Evolutionary conservation across 2,113 vertebrate genomes (phyloP), one percentile per base, ranked within the genome.

Genomic region (Cottus gobio): DNA sequence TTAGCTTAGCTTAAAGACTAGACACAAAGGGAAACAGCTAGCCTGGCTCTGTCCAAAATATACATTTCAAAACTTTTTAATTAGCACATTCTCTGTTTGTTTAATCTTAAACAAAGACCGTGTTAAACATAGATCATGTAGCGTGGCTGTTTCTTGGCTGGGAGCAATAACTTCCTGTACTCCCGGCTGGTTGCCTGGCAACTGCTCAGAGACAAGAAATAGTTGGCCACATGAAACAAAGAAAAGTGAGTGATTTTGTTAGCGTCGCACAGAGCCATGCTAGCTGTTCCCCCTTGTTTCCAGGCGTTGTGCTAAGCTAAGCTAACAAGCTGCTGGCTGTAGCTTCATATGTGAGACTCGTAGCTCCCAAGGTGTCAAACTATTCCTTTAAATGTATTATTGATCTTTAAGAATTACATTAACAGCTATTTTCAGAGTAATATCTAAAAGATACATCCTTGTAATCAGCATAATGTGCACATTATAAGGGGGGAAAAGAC

Each of bases 161-260:
- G 68, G 28, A 50, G 57, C 57, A 70, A 12, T 44, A n/a, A 75
- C 50, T 69, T 73, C 36, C 48, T 70, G 58, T 4, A 26, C 18
- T 22, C 28, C 63, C 31, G 1, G 3, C 15, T 61, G 58, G 81
- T 87, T 84, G 73, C 69, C 58, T 69, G 20, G 81, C 52, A 87
- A 78, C 77, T 61, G 54, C 52, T 77, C 12, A 68, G 36, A 18
- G 50, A 26, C 64, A 50, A 61, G 11, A 42, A 30, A 36, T 34
- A 36, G 37, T 58, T 48, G 1, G 5, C 12, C 34, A 50, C 39
- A 7, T 42, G 39, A 42, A 42, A 42, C 39, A 42, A 42, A 13
- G 12, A 42, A 11, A 42, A 42, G 39, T 39, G 37, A 39, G 37
- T 42, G 11, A 20, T 56, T 68, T 28, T 62, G 20, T 46, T 56